phyloP scores from a whole-genome alignment of 2,888 invertebrate species.

The Charanyca ferruginea region DNA sequence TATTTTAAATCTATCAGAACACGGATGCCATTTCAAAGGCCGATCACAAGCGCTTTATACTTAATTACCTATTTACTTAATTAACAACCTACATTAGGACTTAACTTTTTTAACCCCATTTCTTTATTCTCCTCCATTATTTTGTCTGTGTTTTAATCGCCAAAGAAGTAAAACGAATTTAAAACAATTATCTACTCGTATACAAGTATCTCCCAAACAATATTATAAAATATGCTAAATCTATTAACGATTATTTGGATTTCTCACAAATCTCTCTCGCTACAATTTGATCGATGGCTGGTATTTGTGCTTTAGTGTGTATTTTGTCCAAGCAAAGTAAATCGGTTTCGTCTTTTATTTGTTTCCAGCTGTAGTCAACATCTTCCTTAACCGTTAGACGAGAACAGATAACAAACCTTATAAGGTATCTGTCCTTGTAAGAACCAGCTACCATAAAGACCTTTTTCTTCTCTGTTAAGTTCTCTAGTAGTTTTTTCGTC shows the following conservation, averaged over 20 bases:
- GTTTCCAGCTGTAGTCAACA: slow-evolving; percentile 93
- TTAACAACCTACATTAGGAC: slow-evolving; percentile 25
- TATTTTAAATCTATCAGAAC: slow-evolving; percentile 24
- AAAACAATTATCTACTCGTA: slow-evolving; percentile 26
- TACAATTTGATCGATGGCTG: slow-evolving; percentile 80
- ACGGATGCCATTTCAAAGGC: slow-evolving; percentile 22
- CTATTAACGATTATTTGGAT: slow-evolving; percentile 74
- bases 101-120: slow-evolving; percentile 22
- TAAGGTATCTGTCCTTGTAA: slow-evolving; percentile 92
- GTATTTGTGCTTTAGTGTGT: slow-evolving; percentile 76
- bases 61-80: slow-evolving; percentile 15
- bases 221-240: background rate
- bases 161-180: slow-evolving; percentile 20
- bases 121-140: background rate
- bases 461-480: slow-evolving; percentile 94
- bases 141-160: slow-evolving; percentile 10
- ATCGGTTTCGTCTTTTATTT: slow-evolving; percentile 92
- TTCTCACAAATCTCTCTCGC: slow-evolving; percentile 79
- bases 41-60: slow-evolving; percentile 34
- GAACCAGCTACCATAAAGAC: slow-evolving; percentile 96
- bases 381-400: slow-evolving; percentile 93
- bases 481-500: slow-evolving; percentile 94
- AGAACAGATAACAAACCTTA: slow-evolving; percentile 96
- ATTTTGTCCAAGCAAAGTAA: slow-evolving; percentile 73
- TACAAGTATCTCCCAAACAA: slow-evolving; percentile 24